A percentile compares a stretch with the other conserved stretches of the same genome.
Conservation (phyloP, 2,113 vertebrate species). For the Laticauda colubrina region DNA sequence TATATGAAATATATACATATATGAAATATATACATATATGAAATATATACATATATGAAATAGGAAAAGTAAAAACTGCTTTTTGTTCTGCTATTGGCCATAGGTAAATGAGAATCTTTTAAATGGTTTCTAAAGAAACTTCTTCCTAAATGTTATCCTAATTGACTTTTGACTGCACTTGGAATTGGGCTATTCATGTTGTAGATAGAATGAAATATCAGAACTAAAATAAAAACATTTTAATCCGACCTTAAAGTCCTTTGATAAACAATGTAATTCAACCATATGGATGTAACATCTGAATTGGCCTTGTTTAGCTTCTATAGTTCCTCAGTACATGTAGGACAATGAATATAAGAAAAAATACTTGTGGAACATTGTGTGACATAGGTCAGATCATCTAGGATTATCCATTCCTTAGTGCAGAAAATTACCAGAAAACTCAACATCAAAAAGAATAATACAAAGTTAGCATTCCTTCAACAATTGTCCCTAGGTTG, state of each 20-base stretch:
- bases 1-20: too few relatives aligned
- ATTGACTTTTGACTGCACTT: neutral
- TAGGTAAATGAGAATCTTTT: neutral
- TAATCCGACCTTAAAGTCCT: neutral
- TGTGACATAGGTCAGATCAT: neutral
- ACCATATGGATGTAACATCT: neutral
- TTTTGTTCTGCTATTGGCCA: neutral
- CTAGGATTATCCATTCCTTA: neutral
- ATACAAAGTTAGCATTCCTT: neutral
- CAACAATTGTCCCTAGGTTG: neutral
- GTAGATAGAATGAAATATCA: neutral
- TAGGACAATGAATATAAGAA: neutral
- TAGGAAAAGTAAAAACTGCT: neutral
- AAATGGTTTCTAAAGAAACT: neutral
- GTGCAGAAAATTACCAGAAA: neutral
- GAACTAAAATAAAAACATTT: neutral
- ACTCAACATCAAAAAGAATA: neutral
- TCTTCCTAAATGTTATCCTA: neutral
- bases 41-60: neutral
- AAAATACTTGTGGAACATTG: neutral
- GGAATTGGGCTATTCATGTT: neutral
- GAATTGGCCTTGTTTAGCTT: neutral
- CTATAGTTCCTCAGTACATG: neutral
- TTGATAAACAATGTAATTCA: neutral
- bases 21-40: too few relatives aligned